Evolutionary conservation across 2,888 invertebrate genomes (phyloP), one percentile per base, ranked within the genome.

Genomic region (Hanleya hanleyi): DNA sequence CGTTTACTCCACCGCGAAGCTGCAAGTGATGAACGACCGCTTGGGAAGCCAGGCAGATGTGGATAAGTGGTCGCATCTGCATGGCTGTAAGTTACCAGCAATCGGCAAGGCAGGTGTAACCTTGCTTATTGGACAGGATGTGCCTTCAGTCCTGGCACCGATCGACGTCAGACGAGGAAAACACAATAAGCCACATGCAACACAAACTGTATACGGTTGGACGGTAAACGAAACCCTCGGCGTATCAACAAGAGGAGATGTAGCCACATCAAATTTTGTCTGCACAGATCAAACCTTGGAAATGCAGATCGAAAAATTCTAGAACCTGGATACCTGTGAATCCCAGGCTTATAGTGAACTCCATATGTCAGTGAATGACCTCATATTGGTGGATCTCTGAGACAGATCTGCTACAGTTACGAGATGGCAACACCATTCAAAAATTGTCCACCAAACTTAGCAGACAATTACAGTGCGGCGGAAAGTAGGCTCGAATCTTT

Each of bases 221-320:
- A 35, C 68, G 4, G 36, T 74, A 1, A 74, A 74, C 41, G 76
- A 71, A 12, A 61, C 74, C 1, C 29, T 69, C 0, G n/a, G n/a
- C n/a, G n/a, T n/a, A n/a, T n/a, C n/a, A n/a, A 61, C 65, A 18
- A 26, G 26, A 18, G 50, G 7, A 7, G 22, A 15, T 51, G 36
- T 35, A 9, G 67, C 41, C 29, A 33, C n/a, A 0, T 36, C 66
- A 5, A 22, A 75, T 33, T 75, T 69, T 38, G 36, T 69, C 4
- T 18, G 66, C 0, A 12, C 71, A 3, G 6, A 96, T 95, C 69
- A 97, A 92, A 9, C 97, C 96, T 57, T 95, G 94, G 76, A 97
- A 95, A 91, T 96, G 96, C 82, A 97, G 92, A 29, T 95, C 93
- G 90, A 87, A 96, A 94, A 69, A 95, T 68, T 73, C 15, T 76